Evolutionary conservation across 1,140 invertebrate genomes (phyloP).

Genomic region (Pogonomyrmex californicus): DNA sequence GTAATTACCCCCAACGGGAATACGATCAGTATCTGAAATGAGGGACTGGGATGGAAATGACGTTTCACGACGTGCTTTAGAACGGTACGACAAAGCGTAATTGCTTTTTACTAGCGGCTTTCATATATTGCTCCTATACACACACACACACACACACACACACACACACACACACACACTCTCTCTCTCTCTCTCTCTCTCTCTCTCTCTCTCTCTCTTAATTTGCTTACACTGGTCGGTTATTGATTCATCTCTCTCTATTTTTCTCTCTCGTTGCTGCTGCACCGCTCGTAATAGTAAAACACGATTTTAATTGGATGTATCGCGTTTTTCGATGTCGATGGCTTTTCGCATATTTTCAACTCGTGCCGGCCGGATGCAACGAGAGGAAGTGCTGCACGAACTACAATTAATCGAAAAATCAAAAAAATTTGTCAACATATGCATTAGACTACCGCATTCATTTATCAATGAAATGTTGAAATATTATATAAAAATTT

Average conservation of each 20-base stretch:
- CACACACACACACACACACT: background rate
- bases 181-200: background rate
- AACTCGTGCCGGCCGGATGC: background rate
- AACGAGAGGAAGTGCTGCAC: constrained; percentile 8
- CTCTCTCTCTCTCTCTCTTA: constrained; percentile 12
- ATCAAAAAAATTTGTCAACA: constrained; percentile 44
- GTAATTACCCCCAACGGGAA: constrained; percentile 62
- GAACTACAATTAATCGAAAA: constrained; percentile 33
- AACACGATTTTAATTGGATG: constrained; percentile 64
- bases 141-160: background rate
- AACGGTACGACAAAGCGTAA: constrained; percentile 55
- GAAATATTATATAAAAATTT: background rate
- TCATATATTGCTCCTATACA: constrained; percentile 23
- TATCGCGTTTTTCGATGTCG: constrained; percentile 56
- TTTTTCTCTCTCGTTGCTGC: background rate
- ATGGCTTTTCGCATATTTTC: constrained; percentile 58
- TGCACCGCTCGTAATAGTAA: constrained; percentile 34
- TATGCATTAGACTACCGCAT: background rate
- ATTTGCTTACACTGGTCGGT: constrained; percentile 38
- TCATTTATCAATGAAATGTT: constrained; percentile 31
- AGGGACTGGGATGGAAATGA: constrained; percentile 49
- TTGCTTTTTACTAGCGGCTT: constrained; percentile 60
- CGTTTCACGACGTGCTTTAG: constrained; percentile 48
- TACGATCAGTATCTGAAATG: constrained; percentile 52
- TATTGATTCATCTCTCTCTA: constrained; percentile 41